phyloP scores from a whole-genome alignment of 2,888 invertebrate species.

The Leptopterna dolabrata region DNA sequence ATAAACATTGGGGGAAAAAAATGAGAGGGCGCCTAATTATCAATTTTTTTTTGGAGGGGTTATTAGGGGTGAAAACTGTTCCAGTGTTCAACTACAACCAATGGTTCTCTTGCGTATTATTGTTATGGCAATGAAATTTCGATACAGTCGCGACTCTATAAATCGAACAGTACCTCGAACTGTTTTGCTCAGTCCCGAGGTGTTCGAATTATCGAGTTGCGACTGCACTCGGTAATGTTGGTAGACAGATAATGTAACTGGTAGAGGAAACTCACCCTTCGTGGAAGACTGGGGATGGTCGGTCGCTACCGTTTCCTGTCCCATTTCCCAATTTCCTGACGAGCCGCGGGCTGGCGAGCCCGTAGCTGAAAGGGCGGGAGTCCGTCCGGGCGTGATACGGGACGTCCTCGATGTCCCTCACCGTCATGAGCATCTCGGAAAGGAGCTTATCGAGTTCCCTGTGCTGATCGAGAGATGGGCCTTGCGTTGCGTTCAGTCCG shows the following conservation, averaged over 20 bases:
- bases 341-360: slow-evolving; percentile 84
- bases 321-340: slow-evolving; percentile 76
- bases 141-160: too few species aligned
- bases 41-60: too few species aligned
- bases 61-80: too few species aligned
- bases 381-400: slow-evolving; percentile 93
- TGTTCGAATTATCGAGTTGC: too few species aligned
- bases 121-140: too few species aligned
- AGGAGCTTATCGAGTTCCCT: slow-evolving; percentile 86
- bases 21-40: too few species aligned
- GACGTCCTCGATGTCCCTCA: slow-evolving; percentile 83
- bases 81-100: too few species aligned
- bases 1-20: too few species aligned
- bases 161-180: too few species aligned
- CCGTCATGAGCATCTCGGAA: slow-evolving; percentile 87
- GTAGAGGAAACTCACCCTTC: slow-evolving; percentile 68
- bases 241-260: not conserved
- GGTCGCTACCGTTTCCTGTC: slow-evolving; percentile 53
- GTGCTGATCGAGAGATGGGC: slow-evolving; percentile 68
- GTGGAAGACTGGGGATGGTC: slow-evolving; percentile 68
- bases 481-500: slow-evolving; percentile 67
- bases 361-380: slow-evolving; percentile 90
- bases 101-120: too few species aligned
- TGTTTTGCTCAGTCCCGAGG: too few species aligned
- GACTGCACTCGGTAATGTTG: too few species aligned